Evolutionary conservation across 2,113 vertebrate genomes (phyloP).

Genomic region (Herpetotheres cachinnans): DNA sequence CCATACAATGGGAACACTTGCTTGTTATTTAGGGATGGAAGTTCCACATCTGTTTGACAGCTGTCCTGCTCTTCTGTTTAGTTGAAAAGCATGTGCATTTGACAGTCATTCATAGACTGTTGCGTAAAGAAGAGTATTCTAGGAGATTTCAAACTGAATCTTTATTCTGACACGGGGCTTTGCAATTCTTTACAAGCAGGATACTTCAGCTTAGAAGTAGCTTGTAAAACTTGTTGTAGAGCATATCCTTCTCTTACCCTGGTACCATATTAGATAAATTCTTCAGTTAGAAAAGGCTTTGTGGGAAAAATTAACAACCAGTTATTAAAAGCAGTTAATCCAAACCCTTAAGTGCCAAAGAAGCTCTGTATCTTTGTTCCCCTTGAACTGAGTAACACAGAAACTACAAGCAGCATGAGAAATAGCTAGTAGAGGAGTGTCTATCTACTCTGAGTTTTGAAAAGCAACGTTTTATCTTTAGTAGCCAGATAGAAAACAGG

Average conservation of each 20-base stretch:
- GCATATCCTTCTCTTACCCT: neutral
- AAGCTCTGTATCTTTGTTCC: neutral
- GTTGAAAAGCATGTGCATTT: neutral
- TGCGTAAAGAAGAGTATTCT: neutral
- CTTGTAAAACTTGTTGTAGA: neutral
- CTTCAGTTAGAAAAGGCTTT: neutral
- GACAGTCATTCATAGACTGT: neutral
- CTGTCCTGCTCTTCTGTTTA: neutral
- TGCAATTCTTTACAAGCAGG: neutral
- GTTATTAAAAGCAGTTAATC: neutral
- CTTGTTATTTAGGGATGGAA: neutral
- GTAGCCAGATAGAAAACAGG: neutral
- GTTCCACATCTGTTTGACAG: conserved; percentile 28
- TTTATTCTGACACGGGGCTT: neutral
- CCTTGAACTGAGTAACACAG: neutral
- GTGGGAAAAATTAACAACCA: neutral
- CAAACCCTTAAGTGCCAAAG: neutral
- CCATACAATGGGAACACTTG: neutral
- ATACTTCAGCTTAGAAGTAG: neutral
- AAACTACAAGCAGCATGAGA: neutral
- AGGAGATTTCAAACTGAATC: neutral
- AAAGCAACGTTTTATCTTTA: neutral
- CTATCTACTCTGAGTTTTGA: neutral
- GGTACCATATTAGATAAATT: neutral
- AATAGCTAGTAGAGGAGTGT: neutral